These are phyloP conservation scores for Channa maculata DNA, from an alignment of 2,113 vertebrate species.

Conservation along the genomic window DNA sequence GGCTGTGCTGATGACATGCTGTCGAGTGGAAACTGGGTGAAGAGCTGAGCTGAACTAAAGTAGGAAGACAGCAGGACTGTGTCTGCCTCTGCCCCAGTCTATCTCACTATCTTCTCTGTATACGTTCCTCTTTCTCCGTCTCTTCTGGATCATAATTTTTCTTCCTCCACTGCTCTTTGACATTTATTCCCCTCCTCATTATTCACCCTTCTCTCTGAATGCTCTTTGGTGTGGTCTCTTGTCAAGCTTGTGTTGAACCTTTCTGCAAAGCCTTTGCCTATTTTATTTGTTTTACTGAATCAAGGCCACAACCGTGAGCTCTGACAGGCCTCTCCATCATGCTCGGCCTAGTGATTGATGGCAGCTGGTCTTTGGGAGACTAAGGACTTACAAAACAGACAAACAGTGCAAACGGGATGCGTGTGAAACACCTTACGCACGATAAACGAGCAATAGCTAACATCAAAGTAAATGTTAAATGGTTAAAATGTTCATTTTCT, in stretches of 20 bases:
- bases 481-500: constrained; percentile 45
- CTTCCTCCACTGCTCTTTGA: constrained; percentile 50
- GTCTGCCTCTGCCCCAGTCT: constrained; percentile 2
- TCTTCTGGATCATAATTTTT: constrained; percentile 44
- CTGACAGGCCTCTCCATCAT: constrained; percentile 83
- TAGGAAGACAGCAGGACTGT: constrained; percentile 30
- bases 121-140: constrained; percentile 26
- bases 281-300: constrained; percentile 80
- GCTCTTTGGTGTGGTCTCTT: constrained; percentile 54
- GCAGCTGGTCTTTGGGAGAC: constrained; percentile 73
- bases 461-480: constrained; percentile 38
- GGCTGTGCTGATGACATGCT: constrained; percentile 51
- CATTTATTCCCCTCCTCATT: constrained; percentile 50
- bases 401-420: constrained; percentile 15
- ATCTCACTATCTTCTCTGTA: neutral
- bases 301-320: constrained; percentile 75
- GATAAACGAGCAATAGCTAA: neutral
- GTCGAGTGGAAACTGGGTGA: constrained; percentile 33
- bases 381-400: constrained; percentile 65
- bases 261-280: constrained; percentile 55
- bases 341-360: constrained; percentile 77
- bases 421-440: constrained; percentile 4
- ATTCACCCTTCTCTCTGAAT: constrained; percentile 48
- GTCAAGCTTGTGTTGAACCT: constrained; percentile 50
- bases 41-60: constrained; percentile 39